Percentiles rank a stretch among this genome's conserved stretches.
Conservation (phyloP, 2,797 vertebrate genomes). For the Pangasius krempfi region DNA sequence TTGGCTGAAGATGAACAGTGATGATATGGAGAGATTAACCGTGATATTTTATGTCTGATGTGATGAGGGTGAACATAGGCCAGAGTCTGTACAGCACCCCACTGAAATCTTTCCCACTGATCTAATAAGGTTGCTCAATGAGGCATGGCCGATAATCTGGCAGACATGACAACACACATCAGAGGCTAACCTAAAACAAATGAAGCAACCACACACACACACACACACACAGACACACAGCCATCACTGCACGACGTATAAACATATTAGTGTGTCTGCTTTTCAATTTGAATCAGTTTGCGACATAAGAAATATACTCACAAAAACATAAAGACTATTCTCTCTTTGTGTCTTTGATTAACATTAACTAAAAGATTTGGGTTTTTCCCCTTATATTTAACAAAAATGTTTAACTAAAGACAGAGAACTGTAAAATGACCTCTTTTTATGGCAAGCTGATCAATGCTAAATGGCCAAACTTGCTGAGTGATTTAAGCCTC, state of each 20-base stretch:
- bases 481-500: constrained; percentile 52
- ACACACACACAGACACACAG: background rate
- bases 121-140: constrained; percentile 78
- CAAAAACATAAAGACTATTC: background rate
- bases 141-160: constrained; percentile 70
- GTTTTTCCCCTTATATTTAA: background rate
- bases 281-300: background rate
- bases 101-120: constrained; percentile 73
- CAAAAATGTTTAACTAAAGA: background rate
- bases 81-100: constrained; percentile 73
- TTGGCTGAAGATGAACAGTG: constrained; percentile 24
- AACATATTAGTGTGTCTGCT: constrained; percentile 15
- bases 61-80: constrained; percentile 64
- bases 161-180: constrained; percentile 65
- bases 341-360: background rate
- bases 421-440: background rate
- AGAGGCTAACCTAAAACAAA: constrained; percentile 55
- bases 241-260: background rate
- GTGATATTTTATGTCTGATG: constrained; percentile 51
- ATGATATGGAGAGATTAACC: constrained; percentile 44
- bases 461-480: background rate
- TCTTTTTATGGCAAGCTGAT: background rate
- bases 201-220: constrained; percentile 26
- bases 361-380: background rate
- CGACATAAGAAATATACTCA: background rate